Conservation (phyloP, 37 sponge, comb jelly and placozoan genomes). For the Petrosia ficiformis region DNA sequence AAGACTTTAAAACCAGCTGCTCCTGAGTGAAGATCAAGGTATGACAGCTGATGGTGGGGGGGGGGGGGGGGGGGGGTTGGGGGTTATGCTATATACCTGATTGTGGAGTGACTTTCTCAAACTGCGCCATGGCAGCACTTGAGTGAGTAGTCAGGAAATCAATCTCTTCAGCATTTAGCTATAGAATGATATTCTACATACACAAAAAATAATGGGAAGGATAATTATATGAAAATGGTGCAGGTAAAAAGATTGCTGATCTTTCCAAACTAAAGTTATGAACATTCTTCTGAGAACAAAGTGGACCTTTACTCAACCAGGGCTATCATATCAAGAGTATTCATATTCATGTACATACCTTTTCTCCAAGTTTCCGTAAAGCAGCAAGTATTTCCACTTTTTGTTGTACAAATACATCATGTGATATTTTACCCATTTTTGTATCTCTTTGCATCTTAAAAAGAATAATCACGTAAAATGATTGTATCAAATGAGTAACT, state of each 20-base stretch:
- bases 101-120: conserved; percentile 64
- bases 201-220: too few relatives aligned
- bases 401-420: conserved; percentile 74
- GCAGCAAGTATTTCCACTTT: conserved; percentile 88
- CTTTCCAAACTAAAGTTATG: too few relatives aligned
- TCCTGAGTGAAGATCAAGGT: not conserved
- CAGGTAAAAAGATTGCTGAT: too few relatives aligned
- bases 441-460: conserved; percentile 83
- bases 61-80: too few relatives aligned
- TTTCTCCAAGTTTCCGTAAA: conserved; percentile 84
- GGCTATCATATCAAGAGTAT: too few relatives aligned
- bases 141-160: conserved; percentile 79
- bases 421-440: conserved; percentile 83
- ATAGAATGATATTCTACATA: too few relatives aligned
- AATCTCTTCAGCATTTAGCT: conserved; percentile 77
- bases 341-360: conserved; percentile 44
- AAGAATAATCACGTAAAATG: not conserved
- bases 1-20: conserved; percentile 62
- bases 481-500: too few relatives aligned
- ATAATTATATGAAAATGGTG: too few relatives aligned
- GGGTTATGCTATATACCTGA: too few relatives aligned
- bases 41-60: too few relatives aligned
- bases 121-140: conserved; percentile 72
- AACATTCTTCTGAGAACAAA: too few relatives aligned
- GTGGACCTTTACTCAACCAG: too few relatives aligned